Conservation (phyloP, 1,140 invertebrate species). For the Heliconius nattereri region DNA sequence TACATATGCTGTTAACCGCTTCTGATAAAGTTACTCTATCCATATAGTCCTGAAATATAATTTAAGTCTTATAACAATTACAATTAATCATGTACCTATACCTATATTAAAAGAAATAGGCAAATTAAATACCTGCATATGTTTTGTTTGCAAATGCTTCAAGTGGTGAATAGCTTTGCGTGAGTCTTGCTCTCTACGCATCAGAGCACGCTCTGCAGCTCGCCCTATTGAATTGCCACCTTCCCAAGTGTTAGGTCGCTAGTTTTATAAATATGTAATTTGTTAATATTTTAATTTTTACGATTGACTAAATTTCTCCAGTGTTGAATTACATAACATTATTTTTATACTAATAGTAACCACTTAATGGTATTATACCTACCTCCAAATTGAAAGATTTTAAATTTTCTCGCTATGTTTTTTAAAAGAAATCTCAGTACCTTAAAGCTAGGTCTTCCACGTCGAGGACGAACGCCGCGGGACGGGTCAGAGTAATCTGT, state of each 20-base stretch:
- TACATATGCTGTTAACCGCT: slow-evolving; percentile 74
- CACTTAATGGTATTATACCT: no score
- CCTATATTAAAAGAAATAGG: not conserved
- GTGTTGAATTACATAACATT: no score
- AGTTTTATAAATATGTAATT: not conserved
- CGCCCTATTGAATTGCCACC: slow-evolving; percentile 52
- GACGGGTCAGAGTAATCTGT: slow-evolving; percentile 52
- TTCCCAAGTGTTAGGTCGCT: slow-evolving; percentile 61
- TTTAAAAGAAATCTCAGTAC: slow-evolving; percentile 36
- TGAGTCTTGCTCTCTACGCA: slow-evolving; percentile 70
- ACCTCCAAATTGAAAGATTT: no score
- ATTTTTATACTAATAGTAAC: no score
- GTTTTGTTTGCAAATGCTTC: slow-evolving; percentile 67
- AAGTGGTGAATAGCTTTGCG: slow-evolving; percentile 73
- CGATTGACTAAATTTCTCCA: no score
- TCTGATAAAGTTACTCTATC: slow-evolving; percentile 71
- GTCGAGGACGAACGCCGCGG: slow-evolving; percentile 54
- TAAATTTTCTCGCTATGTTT: no score
- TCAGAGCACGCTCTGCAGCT: slow-evolving; percentile 63
- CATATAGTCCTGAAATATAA: slow-evolving; percentile 69
- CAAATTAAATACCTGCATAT: slow-evolving; percentile 65
- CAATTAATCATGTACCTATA: not conserved
- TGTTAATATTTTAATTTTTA: no score
- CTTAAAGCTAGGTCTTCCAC: slow-evolving; percentile 67
- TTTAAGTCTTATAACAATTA: not conserved